These are phyloP conservation scores for Chelon auratus DNA, from an alignment of 2,797 vertebrate species.

Conservation along the genomic window DNA sequence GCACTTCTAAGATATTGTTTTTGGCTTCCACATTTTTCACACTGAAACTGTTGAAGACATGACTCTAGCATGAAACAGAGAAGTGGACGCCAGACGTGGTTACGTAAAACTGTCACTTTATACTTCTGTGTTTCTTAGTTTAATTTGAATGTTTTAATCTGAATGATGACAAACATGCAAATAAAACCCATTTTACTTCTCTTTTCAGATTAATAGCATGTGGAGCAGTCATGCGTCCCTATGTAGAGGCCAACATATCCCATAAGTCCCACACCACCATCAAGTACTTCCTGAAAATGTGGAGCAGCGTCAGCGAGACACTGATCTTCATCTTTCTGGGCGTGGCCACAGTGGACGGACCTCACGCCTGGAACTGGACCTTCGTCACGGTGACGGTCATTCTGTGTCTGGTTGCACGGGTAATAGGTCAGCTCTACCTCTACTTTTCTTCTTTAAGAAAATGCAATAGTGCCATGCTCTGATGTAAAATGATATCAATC, in stretches of 20 bases:
- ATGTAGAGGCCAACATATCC: constrained; percentile 98
- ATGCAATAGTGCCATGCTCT: background rate
- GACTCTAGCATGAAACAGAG: constrained; percentile 32
- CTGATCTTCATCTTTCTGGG: constrained; percentile 99
- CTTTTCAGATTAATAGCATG: constrained; percentile 91
- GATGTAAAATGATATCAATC: background rate
- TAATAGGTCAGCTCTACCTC: constrained; percentile 86
- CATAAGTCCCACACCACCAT: constrained; percentile 99
- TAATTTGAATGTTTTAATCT: background rate
- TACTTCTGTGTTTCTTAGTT: background rate
- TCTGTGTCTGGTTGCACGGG: constrained; percentile 92
- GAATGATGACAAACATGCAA: background rate
- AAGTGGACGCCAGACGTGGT: constrained; percentile 43
- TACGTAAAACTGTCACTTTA: background rate
- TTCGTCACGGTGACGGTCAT: constrained; percentile 93
- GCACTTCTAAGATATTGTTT: background rate
- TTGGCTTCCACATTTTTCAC: constrained; percentile 24
- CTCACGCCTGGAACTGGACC: constrained; percentile 95
- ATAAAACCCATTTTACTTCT: background rate
- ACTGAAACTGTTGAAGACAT: background rate
- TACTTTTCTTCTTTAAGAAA: background rate
- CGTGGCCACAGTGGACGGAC: constrained; percentile 93
- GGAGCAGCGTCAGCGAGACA: constrained; percentile 98
- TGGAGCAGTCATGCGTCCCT: constrained; percentile 94
- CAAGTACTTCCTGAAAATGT: constrained; percentile 99